Base-by-base conservation (phyloP, 2,113 vertebrate genomes). In the Triplophysa rosa region DNA sequence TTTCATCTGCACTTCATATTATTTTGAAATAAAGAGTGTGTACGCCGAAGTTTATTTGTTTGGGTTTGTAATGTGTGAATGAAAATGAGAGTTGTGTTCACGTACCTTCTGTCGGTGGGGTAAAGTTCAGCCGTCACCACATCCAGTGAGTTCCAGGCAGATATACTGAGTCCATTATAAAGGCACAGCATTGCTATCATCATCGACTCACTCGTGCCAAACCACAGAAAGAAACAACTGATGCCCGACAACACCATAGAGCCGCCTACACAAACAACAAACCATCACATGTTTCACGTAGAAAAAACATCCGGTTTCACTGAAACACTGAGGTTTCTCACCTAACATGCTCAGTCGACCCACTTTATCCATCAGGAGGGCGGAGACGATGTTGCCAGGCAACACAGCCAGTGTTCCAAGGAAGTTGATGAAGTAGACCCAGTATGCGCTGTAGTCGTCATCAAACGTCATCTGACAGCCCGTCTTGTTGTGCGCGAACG, bases 401-500 rank as follows among this genome's bases (percentile, higher is more conserved):
- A 99, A 88, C 79, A 99, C 98, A 4, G 98, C 97, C 86, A 98
- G 83, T 0, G 97, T 99, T 47, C 98, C 98, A 78, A 99, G 91
- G 90, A 99, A 99, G 90, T 98, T 99, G 87, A 99, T 98, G 87
- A 99, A 99, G 82, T 99, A 99, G 83, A 99, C 96, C 98, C 98
- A 99, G 90, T 99, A 99, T 77, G 98, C 98, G 37, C 97, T 98
- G 85, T 99, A 99, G 92, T 99, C 97, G 1, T 99, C 96, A 75
- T 98, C 95, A 81, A 97, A 99, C 13, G 95, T 97, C 91, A 99
- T 95, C 90, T 98, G 97, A 86, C 97, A 99, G 54, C 98, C 98
- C 3, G 93, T 96, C 85, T 97, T 99, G 85, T 95, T 91, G 90
- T 96, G 93, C 9, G 79, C 87, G 87, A 98, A 98, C 0, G 94